phyloP scores from a whole-genome alignment of 2,113 vertebrate genomes.

The Mola mola region DNA sequence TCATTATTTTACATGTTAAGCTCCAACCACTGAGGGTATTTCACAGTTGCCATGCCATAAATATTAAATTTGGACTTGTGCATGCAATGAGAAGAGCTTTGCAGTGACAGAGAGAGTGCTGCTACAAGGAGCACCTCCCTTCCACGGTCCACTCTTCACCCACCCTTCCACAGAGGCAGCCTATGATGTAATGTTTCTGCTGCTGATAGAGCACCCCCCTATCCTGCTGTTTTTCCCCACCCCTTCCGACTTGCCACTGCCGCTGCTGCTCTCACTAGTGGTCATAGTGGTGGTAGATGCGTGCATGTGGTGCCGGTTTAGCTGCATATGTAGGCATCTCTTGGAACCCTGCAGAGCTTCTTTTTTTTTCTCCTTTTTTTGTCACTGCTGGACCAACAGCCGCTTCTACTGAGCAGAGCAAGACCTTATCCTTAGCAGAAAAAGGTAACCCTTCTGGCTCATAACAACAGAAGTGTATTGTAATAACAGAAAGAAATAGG shows the following conservation, averaged over 20 bases:
- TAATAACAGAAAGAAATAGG: slow-evolving; percentile 17
- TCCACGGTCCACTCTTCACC: slow-evolving; percentile 70
- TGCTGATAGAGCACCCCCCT: slow-evolving; percentile 77
- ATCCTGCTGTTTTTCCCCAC: slow-evolving; percentile 53
- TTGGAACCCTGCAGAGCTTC: slow-evolving; percentile 77
- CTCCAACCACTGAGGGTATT: slow-evolving; percentile 48
- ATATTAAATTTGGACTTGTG: slow-evolving; percentile 64
- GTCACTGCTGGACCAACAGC: slow-evolving; percentile 56
- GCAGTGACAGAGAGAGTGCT: slow-evolving; percentile 61
- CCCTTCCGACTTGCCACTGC: slow-evolving; percentile 67
- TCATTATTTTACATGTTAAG: slow-evolving; percentile 51
- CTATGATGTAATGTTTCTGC: slow-evolving; percentile 85
- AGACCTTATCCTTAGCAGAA: slow-evolving; percentile 58
- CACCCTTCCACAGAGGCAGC: slow-evolving; percentile 72
- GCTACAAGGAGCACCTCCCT: slow-evolving; percentile 70
- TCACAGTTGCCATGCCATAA: slow-evolving; percentile 58
- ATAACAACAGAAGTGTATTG: slow-evolving; percentile 50
- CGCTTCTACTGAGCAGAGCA: slow-evolving; percentile 42
- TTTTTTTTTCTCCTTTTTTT: slow-evolving; percentile 46
- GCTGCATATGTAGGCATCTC: slow-evolving; percentile 77
- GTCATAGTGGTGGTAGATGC: slow-evolving; percentile 69
- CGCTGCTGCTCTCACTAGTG: slow-evolving; percentile 61
- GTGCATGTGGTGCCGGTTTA: slow-evolving; percentile 66
- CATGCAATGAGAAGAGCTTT: slow-evolving; percentile 39
- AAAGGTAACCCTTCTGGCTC: slow-evolving; percentile 68